Conservation (phyloP, 2,888 invertebrate genomes). For the Phrixothrix hirtus region DNA sequence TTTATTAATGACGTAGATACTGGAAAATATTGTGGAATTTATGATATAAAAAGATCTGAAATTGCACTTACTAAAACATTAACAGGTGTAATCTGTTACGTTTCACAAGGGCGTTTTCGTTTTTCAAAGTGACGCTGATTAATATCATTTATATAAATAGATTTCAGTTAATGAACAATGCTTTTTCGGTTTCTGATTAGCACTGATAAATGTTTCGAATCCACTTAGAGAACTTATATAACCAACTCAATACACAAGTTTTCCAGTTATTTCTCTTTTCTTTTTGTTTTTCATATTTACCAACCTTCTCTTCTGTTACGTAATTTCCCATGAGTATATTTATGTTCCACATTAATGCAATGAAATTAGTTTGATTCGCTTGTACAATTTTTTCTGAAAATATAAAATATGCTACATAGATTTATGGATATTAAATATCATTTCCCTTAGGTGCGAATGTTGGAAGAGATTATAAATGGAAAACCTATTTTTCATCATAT, state of each 20-base stretch:
- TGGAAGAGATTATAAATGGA: no score
- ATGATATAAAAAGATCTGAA: no score
- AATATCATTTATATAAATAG: not conserved
- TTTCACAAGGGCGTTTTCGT: no score
- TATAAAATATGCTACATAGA: not conserved
- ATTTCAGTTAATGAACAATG: not conserved
- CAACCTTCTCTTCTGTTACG: not conserved
- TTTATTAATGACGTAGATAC: no score
- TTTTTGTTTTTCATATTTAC: not conserved
- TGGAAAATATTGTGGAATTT: no score
- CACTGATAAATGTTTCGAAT: no score
- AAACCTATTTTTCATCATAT: no score
- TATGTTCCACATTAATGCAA: constrained; percentile 2
- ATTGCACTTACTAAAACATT: no score
- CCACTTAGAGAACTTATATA: not conserved
- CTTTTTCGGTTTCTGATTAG: not conserved
- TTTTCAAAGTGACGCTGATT: not conserved
- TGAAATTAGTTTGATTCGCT: not conserved
- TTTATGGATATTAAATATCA: no score
- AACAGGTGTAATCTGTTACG: no score
- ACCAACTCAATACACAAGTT: not conserved
- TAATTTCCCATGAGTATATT: constrained; percentile 3
- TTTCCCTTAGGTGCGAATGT: no score
- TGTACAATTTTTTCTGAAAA: not conserved
- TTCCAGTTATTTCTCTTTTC: not conserved